Percentiles rank a stretch among this genome's conserved stretches.
Conservation (phyloP, 2,797 vertebrate genomes). For the Melopsittacus undulatus region DNA sequence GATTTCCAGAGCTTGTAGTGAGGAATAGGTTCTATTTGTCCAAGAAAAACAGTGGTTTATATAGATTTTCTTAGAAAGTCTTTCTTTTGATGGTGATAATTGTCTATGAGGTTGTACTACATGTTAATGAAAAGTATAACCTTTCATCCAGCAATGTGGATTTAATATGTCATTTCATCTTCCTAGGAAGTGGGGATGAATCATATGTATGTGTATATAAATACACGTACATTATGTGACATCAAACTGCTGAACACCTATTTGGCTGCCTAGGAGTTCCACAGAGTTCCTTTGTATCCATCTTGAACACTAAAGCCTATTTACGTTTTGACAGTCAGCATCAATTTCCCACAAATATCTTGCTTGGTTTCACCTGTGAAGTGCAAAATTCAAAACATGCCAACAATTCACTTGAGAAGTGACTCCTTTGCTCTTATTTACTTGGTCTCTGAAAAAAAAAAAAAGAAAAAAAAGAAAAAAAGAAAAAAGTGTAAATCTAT, state of each 20-base stretch:
- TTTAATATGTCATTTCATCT: neutral
- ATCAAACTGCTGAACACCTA: neutral
- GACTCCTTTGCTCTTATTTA: neutral
- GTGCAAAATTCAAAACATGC: neutral
- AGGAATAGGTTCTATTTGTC: neutral
- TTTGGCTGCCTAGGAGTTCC: neutral
- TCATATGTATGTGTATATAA: fast-evolving
- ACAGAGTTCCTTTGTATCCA: neutral
- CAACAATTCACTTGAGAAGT: neutral
- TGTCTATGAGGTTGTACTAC: neutral
- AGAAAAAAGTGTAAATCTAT: neutral
- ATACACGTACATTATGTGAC: neutral
- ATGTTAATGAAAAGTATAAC: neutral
- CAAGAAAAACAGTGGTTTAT: neutral
- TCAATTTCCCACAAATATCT: neutral
- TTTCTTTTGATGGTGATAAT: neutral
- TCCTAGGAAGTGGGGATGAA: neutral
- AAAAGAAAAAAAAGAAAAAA: neutral
- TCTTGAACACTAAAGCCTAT: neutral
- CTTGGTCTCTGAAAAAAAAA: neutral
- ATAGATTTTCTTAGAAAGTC: neutral
- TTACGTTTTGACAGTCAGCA: neutral
- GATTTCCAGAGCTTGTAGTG: neutral
- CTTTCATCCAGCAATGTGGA: neutral
- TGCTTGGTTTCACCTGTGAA: neutral